A percentile compares a stretch with the other conserved stretches of the same genome.
These are phyloP conservation scores for Gavialis gangeticus DNA, from an alignment of 2,113 vertebrate species.

Conservation along the genomic window DNA sequence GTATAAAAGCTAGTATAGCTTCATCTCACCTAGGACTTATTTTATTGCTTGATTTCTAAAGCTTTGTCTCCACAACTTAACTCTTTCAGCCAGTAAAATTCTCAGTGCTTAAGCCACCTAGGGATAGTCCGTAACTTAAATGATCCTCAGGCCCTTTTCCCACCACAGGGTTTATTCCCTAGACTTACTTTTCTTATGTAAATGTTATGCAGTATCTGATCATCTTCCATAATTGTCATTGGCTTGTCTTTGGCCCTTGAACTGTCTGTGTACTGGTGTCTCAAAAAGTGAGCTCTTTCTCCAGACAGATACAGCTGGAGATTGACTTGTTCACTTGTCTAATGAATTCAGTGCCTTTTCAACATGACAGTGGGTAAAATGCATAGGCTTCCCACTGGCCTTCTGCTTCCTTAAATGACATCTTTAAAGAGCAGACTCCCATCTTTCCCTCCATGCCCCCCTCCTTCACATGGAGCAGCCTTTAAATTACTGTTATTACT, in stretches of 20 bases:
- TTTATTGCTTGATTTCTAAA: slow-evolving; percentile 36
- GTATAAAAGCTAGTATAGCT: slow-evolving; percentile 48
- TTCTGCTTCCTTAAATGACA: slow-evolving; percentile 62
- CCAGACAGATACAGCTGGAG: background rate
- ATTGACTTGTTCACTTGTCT: slow-evolving; percentile 21
- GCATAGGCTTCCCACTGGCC: background rate
- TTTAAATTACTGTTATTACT: background rate
- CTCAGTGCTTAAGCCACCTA: too few relatives aligned
- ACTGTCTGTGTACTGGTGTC: rapidly evolving
- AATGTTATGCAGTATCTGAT: rapidly evolving
- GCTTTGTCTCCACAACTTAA: background rate
- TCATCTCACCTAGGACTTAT: slow-evolving; percentile 42
- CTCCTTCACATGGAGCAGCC: rapidly evolving
- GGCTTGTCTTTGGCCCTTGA: background rate
- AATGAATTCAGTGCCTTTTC: slow-evolving; percentile 65
- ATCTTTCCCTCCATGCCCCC: rapidly evolving
- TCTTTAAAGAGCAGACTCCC: slow-evolving; percentile 54
- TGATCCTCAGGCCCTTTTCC: background rate
- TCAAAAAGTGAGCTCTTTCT: background rate
- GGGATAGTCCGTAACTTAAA: background rate
- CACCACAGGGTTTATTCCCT: background rate
- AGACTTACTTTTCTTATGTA: rapidly evolving
- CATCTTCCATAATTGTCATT: rapidly evolving
- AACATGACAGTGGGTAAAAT: slow-evolving; percentile 63
- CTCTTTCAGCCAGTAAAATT: background rate